phyloP scores from a whole-genome alignment of 2,113 vertebrate genomes.

The Thamnophis sirtalis region DNA sequence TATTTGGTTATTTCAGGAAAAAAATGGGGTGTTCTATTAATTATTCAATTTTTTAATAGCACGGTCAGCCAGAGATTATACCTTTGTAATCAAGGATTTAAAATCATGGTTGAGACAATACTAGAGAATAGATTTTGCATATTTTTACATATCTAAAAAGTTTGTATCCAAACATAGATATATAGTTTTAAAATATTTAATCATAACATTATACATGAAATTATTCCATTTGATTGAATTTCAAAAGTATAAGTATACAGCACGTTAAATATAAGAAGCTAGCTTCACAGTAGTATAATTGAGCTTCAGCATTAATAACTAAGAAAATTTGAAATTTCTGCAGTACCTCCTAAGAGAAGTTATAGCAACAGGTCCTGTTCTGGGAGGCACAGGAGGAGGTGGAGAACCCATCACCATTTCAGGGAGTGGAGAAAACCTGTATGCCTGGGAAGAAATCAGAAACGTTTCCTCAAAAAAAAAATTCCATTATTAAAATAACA shows the following conservation, averaged over 20 bases:
- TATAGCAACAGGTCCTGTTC: conserved; percentile 86
- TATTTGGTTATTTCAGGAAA: not conserved
- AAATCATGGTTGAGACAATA: conserved; percentile 18
- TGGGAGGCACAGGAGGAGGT: conserved; percentile 90
- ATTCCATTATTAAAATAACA: not conserved
- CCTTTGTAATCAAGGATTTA: fast-evolving
- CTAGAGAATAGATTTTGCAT: not conserved
- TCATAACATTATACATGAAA: not conserved
- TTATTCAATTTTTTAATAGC: not conserved
- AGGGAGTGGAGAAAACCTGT: conserved; percentile 96
- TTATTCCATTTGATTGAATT: not conserved
- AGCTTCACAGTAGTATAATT: not conserved
- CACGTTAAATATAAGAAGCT: not conserved
- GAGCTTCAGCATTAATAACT: not conserved
- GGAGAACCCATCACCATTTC: conserved; percentile 93
- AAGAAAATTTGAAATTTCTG: not conserved
- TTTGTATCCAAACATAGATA: not conserved
- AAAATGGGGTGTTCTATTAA: not conserved
- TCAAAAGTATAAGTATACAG: not conserved
- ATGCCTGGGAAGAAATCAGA: conserved; percentile 76
- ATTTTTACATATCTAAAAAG: not conserved
- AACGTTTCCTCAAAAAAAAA: conserved; percentile 22
- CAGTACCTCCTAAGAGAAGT: conserved; percentile 81
- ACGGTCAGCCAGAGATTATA: not conserved
- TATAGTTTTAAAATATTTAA: not conserved